Evolutionary conservation across 2,113 vertebrate species (phyloP), one percentile per base, ranked within the genome.

Genomic region (Oxygymnocypris stewartii): DNA sequence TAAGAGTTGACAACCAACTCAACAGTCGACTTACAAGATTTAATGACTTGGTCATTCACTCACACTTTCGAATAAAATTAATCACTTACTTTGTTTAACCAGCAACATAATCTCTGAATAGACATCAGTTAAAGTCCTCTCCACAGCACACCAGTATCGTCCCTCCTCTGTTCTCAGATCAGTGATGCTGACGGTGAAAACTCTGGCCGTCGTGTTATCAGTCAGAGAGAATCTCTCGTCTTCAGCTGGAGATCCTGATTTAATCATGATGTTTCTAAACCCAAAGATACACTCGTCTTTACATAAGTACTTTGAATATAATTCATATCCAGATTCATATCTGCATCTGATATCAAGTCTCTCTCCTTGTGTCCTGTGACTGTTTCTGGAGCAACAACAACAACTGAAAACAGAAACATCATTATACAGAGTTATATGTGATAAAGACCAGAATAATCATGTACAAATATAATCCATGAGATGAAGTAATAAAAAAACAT

Each of bases 131-230:
- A 23, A 0, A 4, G 31, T 37, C 57, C 37, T 81, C 40, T 59
- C 4, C 63, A 88, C 71, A 12, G 6, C 85, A 82, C 93, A 94
- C 84, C 73, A 74, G 77, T 94, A 94, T 5, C 3, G 86, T 35
- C 91, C 91, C 11, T 93, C 93, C 0, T 20, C 69, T 78, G 35
- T 49, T 85, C 28, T 86, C 80, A 93, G 89, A 35, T 73, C 88
- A 86, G 73, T 91, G 84, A 94, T 92, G 80, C 87, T 90, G 82
- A 93, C 87, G 6, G 75, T 92, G 83, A 93, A 91, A 69, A 83
- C 40, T 44, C 84, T 85, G 4, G 76, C n/a, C 54, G 4, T 69
- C 35, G 11, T 79, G 44, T 61, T 4, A 20, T 86, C 86, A 78
- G 87, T 40, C 79, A 93, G 88, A 59, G 87, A 88, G 77, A 91